These are phyloP conservation scores for Bettongia penicillata DNA, from an alignment of 2,113 vertebrate species.

Conservation along the genomic window DNA sequence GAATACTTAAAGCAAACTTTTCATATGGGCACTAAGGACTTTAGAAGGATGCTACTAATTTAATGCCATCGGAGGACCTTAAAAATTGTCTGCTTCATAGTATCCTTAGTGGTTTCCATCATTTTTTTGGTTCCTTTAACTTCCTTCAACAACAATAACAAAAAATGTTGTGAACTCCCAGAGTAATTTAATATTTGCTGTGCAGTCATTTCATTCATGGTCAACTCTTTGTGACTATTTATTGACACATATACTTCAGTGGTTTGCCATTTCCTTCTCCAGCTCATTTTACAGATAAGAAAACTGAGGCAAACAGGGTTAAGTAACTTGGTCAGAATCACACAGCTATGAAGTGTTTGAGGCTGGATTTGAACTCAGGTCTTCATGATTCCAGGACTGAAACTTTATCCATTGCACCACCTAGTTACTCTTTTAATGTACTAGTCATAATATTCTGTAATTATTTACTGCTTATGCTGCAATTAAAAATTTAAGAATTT, in stretches of 20 bases:
- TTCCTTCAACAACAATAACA: neutral
- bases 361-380: neutral
- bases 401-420: neutral
- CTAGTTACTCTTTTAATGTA: neutral
- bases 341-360: neutral
- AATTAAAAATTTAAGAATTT: neutral
- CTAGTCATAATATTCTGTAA: neutral
- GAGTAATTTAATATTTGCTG: neutral
- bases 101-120: neutral
- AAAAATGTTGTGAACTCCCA: neutral
- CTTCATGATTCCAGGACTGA: neutral
- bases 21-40: slow-evolving; percentile 35
- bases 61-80: slow-evolving; percentile 9
- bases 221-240: neutral
- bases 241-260: too few species aligned
- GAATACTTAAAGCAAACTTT: slow-evolving; percentile 28
- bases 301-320: neutral
- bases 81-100: neutral
- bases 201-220: neutral
- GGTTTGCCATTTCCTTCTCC: too few species aligned
- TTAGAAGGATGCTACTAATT: slow-evolving; percentile 51
- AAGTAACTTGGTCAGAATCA: neutral
- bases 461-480: neutral
- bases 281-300: too few species aligned
- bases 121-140: neutral